Evolutionary conservation across 2,888 invertebrate species (phyloP).

Genomic region (Anorthoa munda): DNA sequence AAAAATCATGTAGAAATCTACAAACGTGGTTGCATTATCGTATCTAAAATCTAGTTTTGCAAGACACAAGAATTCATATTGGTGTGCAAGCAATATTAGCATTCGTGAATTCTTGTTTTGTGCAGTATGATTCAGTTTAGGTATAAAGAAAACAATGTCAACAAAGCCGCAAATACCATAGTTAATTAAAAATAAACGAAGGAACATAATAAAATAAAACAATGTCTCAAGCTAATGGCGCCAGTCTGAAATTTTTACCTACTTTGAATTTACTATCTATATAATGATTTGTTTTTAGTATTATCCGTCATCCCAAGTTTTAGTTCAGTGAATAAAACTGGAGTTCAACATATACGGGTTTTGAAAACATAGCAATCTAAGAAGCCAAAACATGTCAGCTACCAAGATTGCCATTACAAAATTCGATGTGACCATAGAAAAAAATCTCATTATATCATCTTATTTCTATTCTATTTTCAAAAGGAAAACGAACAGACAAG

Average conservation of each 20-base stretch:
- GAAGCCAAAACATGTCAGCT: conserved; percentile 21
- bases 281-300: background rate
- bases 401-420: conserved; percentile 47
- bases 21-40: too few species aligned
- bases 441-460: conserved; percentile 70
- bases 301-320: background rate
- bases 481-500: conserved; percentile 76
- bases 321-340: background rate
- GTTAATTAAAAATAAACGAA: background rate
- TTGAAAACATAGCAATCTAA: background rate
- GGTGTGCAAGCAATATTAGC: background rate
- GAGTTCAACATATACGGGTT: background rate
- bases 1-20: too few species aligned
- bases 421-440: conserved; percentile 58
- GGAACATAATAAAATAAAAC: conserved; percentile 14
- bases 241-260: conserved; percentile 10
- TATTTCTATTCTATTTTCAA: conserved; percentile 71
- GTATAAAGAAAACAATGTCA: background rate
- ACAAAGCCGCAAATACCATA: conserved; percentile 19
- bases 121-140: conserved; percentile 4
- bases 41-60: too few species aligned
- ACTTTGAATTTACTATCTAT: background rate
- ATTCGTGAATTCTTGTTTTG: conserved; percentile 4
- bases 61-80: too few species aligned
- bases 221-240: conserved; percentile 4